Evolutionary conservation across 2,797 vertebrate genomes (phyloP).

Genomic region (Ctenochaetus hawaiiensis): DNA sequence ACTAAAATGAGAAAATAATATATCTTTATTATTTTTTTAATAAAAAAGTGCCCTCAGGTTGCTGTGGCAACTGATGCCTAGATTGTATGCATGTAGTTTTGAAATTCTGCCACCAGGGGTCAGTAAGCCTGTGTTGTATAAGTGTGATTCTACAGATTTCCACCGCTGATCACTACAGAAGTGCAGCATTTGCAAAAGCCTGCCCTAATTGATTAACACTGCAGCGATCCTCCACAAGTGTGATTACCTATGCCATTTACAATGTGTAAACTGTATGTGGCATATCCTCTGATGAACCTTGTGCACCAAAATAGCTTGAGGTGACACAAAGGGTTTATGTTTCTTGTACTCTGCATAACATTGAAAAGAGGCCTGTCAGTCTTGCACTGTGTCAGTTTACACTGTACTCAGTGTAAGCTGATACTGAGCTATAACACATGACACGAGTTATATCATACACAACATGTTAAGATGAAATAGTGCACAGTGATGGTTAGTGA

Average conservation of each 20-base stretch:
- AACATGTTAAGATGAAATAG: neutral
- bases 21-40: constrained; percentile 12
- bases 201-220: constrained; percentile 26
- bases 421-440: constrained; percentile 25
- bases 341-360: constrained; percentile 54
- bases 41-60: constrained; percentile 30
- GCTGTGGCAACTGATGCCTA: constrained; percentile 62
- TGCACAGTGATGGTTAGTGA: neutral
- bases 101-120: constrained; percentile 65
- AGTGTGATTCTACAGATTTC: neutral
- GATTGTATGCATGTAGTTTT: constrained; percentile 18
- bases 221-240: neutral
- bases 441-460: constrained; percentile 25
- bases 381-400: constrained; percentile 48
- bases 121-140: constrained; percentile 33
- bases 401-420: constrained; percentile 36
- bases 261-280: neutral
- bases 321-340: constrained; percentile 47
- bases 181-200: constrained; percentile 41
- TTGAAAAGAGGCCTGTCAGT: constrained; percentile 37
- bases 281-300: constrained; percentile 18
- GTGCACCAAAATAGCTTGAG: constrained; percentile 36
- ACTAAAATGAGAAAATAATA: neutral
- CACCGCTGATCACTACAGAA: constrained; percentile 28
- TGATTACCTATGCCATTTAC: neutral